Evolutionary conservation across 2,888 invertebrate genomes (phyloP), one percentile per base, ranked within the genome.

Genomic region (Euplexia lucipara): DNA sequence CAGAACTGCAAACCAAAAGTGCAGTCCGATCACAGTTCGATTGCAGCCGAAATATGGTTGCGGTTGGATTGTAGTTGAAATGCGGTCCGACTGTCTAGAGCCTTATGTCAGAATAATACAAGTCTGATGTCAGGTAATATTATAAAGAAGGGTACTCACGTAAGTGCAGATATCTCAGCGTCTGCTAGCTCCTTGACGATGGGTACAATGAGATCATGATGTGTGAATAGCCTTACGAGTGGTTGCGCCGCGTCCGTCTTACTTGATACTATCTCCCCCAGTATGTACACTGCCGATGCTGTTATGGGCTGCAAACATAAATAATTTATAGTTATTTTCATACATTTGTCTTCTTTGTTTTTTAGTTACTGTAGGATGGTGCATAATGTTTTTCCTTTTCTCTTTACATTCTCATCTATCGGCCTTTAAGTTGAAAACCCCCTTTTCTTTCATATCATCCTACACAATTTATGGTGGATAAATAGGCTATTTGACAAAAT

Each of bases 171-270:
- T 88, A 99, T 98, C 95, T 99, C 99, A 77, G 97, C 97, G 90
- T 97, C 97, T 45, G 98, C 98, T 71, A 99, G 96, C 61, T 97
- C 97, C 88, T 96, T 96, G 78, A 99, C 97, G 72, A 98, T 97
- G 70, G 97, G 97, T 82, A 98, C 98, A 83, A 98, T 97, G 93
- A 97, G 97, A 84, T 97, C 97, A 90, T 98, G 97, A 89, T 98
- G 97, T 80, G 98, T 97, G 91, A 98, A 98, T 80, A 99, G 96
- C 83, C 98, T 96, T 74, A 98, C 98, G 60, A 99, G 95, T 1
- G 98, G 98, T 91, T 98, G 98, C 22, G 98, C 98, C 76, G 98
- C 98, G 90, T 98, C 98, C 89, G 98, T 97, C 92, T 98, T 98
- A 88, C 97, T 97, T 34, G 97, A 96, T 56, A 98, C 97, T 81